Evolutionary conservation across 2,797 vertebrate species (phyloP), one percentile per base, ranked within the genome.

Genomic region (Epinephelus coioides): DNA sequence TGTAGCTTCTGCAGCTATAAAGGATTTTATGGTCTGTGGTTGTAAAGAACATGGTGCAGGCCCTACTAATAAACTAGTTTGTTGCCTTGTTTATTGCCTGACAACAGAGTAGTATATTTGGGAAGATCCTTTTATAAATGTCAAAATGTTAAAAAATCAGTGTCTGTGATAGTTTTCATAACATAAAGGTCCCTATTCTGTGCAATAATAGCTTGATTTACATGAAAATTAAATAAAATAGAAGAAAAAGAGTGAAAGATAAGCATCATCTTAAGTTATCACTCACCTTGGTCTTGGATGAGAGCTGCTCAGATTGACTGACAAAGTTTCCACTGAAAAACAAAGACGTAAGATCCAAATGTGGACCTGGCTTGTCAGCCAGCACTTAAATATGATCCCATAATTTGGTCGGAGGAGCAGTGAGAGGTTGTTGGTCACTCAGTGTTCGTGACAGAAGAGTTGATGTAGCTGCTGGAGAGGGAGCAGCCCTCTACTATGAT

Each of bases 241-340:
- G 10, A 17, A 27, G 2, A 43, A 57, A 23, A 27, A 30, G 1
- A 19, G 6, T 34, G 4, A 18, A 60, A 68, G 19, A 44, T 55
- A 46, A 50, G 40, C 2, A 69, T 66, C 21, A 69, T 6, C 34
- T 43, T 11, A 15, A 65, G n/a, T 77, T 12, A 73, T 80, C 74
- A 86, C 92, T 86, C 79, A 93, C 91, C 87, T 61, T 43, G n/a
- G n/a, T 81, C 15, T 54, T 64, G 61, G 62, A 46, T 63, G 25
- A 54, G 14, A 44, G 23, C 46, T 19, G 25, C 43, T n/a, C 21
- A 30, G 30, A 9, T 54, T 17, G 23, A 53, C 46, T 3, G 8
- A 13, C 54, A 71, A 34, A 64, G n/a, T 53, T 68, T 69, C 71
- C 71, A 51, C 40, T 59, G 47, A 47, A n/a, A 70, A 64, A 53